phyloP scores from a whole-genome alignment of 2,888 invertebrate species.

The Drosophila neonasuta region DNA sequence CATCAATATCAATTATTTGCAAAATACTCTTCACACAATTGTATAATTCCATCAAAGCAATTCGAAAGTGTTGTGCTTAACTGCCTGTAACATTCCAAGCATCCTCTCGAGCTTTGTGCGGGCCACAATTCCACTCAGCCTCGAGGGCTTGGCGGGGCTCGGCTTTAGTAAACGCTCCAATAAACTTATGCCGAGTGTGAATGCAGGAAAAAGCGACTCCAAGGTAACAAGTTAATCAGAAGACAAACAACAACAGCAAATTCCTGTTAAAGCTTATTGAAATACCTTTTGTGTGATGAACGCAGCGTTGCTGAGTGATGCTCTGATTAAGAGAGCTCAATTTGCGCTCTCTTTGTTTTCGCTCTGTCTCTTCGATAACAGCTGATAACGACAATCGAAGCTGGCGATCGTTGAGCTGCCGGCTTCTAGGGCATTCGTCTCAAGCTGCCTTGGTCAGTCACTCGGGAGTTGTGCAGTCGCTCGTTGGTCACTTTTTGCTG shows the following conservation, averaged over 20 bases:
- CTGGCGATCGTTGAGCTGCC: constrained; percentile 31
- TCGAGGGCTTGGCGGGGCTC: constrained; percentile 34
- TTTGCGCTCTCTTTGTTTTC: neutral
- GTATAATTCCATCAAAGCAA: neutral
- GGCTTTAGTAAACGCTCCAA: constrained; percentile 32
- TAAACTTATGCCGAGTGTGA: constrained; percentile 28
- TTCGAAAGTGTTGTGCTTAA: constrained; percentile 32
- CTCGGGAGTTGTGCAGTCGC: constrained; percentile 67
- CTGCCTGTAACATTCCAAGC: constrained; percentile 30
- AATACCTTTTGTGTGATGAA: constrained; percentile 13
- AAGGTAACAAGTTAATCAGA: constrained; percentile 27
- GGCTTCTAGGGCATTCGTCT: constrained; percentile 26
- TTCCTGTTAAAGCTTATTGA: neutral
- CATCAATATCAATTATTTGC: neutral
- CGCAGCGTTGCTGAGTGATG: neutral
- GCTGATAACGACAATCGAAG: constrained; percentile 48
- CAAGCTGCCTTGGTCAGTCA: constrained; percentile 53
- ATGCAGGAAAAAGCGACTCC: neutral
- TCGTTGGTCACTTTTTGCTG: constrained; percentile 33
- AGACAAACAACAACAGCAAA: neutral
- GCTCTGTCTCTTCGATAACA: constrained; percentile 29
- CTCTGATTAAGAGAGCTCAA: constrained; percentile 5
- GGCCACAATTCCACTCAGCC: constrained; percentile 35
- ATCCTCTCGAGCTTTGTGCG: constrained; percentile 43
- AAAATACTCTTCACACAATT: neutral